A percentile compares a stretch with the other conserved stretches of the same genome.
Conservation (phyloP, 2,113 vertebrate species). For the Halcyon malimbica region DNA sequence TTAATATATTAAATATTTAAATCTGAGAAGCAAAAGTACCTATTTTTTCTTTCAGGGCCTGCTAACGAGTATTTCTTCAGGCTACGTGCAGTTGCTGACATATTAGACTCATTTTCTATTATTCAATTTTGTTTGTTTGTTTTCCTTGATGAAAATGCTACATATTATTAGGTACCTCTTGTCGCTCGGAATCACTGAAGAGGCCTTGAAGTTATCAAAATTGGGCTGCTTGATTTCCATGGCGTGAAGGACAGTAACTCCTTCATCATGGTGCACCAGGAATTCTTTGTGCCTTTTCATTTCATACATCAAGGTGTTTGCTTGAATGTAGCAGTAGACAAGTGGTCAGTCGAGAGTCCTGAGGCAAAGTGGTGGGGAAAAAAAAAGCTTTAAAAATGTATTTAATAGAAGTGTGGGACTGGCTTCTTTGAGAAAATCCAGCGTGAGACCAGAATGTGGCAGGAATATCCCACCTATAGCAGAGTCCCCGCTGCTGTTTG, state of each 20-base stretch:
- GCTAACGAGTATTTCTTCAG: background rate
- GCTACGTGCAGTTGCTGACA: fast-evolving
- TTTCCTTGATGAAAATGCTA: background rate
- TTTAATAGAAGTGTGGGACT: background rate
- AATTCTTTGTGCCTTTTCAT: background rate
- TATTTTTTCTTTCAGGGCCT: background rate
- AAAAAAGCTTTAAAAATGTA: background rate
- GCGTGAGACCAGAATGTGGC: fast-evolving
- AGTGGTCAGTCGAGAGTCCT: fast-evolving
- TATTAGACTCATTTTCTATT: background rate
- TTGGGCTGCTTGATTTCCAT: background rate
- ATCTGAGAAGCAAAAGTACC: background rate
- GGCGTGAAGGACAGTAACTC: background rate
- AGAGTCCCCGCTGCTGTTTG: fast-evolving
- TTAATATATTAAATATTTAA: background rate
- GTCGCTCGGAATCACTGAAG: background rate
- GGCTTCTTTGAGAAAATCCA: background rate
- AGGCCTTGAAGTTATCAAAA: background rate
- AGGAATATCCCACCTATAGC: background rate
- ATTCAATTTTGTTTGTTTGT: background rate
- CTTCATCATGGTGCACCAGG: fast-evolving
- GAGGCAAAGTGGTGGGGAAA: background rate
- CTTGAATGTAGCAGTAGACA: background rate
- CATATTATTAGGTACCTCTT: background rate
- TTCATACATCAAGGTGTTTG: fast-evolving